phyloP scores from a whole-genome alignment of 2,797 vertebrate species.

The Rhabdophis nuchalis region DNA sequence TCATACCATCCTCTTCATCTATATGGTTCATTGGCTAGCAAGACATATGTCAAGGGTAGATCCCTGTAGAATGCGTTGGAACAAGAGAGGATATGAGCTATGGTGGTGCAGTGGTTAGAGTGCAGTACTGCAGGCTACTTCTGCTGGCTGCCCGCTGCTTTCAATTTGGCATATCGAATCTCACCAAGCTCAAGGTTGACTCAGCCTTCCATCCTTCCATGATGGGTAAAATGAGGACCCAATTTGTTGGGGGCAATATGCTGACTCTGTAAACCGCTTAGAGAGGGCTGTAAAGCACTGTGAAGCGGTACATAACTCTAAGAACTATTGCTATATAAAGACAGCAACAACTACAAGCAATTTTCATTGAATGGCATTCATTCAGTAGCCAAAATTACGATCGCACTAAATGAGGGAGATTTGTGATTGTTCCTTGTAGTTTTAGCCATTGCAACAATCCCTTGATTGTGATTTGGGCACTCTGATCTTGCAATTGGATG shows the following conservation, averaged over 20 bases:
- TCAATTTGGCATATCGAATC: no score
- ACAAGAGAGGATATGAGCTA: background rate
- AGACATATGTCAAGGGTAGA: background rate
- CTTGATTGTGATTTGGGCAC: background rate
- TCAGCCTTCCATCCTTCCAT: no score
- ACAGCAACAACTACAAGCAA: background rate
- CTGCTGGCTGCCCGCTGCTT: no score
- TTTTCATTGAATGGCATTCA: background rate
- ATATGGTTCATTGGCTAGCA: background rate
- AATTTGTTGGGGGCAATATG: no score
- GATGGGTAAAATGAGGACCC: no score
- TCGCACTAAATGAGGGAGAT: background rate
- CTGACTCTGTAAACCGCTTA: no score
- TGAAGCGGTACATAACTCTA: no score
- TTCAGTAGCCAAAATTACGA: no score
- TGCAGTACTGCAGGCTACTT: no score
- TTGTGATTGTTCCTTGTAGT: background rate
- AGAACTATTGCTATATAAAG: background rate
- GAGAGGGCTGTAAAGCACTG: no score
- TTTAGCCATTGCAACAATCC: background rate
- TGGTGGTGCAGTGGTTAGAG: no score
- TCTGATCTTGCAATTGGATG: background rate
- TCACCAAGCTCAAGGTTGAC: no score
- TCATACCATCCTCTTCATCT: background rate
- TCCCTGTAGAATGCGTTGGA: background rate